Conservation (phyloP, 2,888 invertebrate genomes). For the Caenorhabditis japonica region DNA sequence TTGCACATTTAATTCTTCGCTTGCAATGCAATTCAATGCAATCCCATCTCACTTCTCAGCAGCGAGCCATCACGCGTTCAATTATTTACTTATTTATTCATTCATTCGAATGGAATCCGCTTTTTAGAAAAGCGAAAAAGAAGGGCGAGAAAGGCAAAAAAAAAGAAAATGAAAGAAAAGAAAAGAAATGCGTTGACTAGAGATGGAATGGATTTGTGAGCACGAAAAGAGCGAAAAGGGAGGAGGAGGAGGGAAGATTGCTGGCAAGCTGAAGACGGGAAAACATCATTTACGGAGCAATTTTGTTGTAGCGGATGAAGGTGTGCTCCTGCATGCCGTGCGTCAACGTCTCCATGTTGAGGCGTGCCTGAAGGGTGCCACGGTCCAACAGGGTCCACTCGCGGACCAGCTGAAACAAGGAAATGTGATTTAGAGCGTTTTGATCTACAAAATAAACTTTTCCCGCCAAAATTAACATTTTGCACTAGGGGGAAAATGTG, state of each 20-base stretch:
- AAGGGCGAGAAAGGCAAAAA: neutral
- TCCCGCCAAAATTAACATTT: too few species aligned
- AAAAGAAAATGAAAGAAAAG: conserved; percentile 3
- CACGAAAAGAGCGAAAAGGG: too few species aligned
- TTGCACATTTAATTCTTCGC: too few species aligned
- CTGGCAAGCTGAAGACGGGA: neutral
- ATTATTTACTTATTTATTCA: too few species aligned
- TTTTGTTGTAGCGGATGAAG: conserved; percentile 66
- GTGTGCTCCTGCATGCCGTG: conserved; percentile 76
- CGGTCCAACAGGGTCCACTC: conserved; percentile 76
- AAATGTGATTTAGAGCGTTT: too few species aligned
- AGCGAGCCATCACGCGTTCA: too few species aligned
- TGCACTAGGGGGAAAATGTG: too few species aligned
- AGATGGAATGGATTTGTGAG: conserved; percentile 32
- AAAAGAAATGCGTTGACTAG: conserved; percentile 39
- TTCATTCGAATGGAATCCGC: too few species aligned
- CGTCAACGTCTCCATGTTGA: conserved; percentile 77
- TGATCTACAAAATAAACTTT: too few species aligned
- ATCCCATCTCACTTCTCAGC: too few species aligned
- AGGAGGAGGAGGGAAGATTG: neutral
- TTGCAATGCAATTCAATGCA: too few species aligned
- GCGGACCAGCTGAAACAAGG: conserved; percentile 69
- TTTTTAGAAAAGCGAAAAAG: conserved; percentile 4
- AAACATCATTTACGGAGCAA: conserved; percentile 43
- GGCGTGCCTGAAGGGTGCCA: conserved; percentile 70